These are phyloP conservation scores for Glyphotaelius pellucidus DNA, from an alignment of 2,888 invertebrate species.

Conservation along the genomic window DNA sequence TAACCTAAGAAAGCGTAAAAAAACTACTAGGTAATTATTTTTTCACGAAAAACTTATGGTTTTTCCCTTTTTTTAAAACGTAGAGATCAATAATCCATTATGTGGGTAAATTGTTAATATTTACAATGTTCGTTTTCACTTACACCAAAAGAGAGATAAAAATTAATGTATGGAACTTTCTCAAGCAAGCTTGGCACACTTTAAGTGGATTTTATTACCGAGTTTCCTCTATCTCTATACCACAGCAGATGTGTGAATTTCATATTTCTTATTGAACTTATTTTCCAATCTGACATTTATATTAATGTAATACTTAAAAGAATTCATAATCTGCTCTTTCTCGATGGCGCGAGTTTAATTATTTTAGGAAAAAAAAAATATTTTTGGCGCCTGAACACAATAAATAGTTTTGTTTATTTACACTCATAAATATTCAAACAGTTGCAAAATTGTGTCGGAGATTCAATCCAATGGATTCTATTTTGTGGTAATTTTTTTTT, in stretches of 20 bases:
- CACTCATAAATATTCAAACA: too few relatives aligned
- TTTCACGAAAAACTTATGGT: neutral
- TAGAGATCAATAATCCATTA: neutral
- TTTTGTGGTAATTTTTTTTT: too few relatives aligned
- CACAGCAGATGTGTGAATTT: neutral
- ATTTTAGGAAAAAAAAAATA: too few relatives aligned
- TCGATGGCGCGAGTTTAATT: too few relatives aligned
- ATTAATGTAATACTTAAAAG: neutral
- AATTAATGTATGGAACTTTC: neutral
- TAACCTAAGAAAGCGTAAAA: too few relatives aligned
- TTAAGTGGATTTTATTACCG: neutral
- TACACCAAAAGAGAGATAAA: neutral
- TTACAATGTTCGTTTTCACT: too few relatives aligned
- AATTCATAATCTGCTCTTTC: too few relatives aligned
- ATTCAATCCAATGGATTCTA: too few relatives aligned
- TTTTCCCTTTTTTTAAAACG: neutral
- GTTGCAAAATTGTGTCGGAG: too few relatives aligned
- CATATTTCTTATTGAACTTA: neutral
- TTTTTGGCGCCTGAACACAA: too few relatives aligned
- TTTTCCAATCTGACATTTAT: neutral
- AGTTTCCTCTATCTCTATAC: neutral
- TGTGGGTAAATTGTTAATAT: neutral
- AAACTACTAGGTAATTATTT: too few relatives aligned
- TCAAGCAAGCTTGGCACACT: neutral
- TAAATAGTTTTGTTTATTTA: too few relatives aligned